Conservation (phyloP, 2,888 invertebrate genomes). For the Hartigia nigra region DNA sequence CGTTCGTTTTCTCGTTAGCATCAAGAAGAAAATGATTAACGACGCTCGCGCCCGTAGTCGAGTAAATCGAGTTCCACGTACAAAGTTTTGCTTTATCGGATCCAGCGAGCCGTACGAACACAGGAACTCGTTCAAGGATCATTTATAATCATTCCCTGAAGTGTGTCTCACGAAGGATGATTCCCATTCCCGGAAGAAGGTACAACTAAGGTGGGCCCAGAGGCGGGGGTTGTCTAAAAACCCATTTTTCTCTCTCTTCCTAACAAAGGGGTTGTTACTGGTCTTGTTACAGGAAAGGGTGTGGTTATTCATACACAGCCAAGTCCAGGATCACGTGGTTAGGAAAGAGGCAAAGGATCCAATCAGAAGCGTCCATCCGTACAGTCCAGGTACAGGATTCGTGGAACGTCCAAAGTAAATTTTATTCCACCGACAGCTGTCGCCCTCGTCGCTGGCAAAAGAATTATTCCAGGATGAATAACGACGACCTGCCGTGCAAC, state of each 20-base stretch:
- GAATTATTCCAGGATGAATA: neutral
- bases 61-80: neutral
- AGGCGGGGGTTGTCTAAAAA: neutral
- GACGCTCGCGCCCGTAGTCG: neutral
- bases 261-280: neutral
- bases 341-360: neutral
- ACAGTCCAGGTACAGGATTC: neutral
- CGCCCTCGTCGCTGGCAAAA: neutral
- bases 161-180: neutral
- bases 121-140: slow-evolving; percentile 15
- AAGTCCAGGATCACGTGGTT: neutral
- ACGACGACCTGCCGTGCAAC: neutral
- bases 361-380: neutral
- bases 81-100: neutral
- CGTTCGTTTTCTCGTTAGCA: neutral
- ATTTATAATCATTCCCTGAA: slow-evolving; percentile 21
- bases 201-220: neutral
- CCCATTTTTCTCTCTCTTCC: neutral
- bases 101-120: neutral
- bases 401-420: slow-evolving; percentile 2
- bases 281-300: neutral
- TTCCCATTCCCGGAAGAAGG: slow-evolving; percentile 1
- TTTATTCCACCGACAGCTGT: neutral
- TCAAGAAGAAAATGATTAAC: neutral
- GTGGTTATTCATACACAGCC: neutral